Evolutionary conservation across 1,140 invertebrate genomes (phyloP), one percentile per base, ranked within the genome.

Genomic region (Leptopilina clavipes): DNA sequence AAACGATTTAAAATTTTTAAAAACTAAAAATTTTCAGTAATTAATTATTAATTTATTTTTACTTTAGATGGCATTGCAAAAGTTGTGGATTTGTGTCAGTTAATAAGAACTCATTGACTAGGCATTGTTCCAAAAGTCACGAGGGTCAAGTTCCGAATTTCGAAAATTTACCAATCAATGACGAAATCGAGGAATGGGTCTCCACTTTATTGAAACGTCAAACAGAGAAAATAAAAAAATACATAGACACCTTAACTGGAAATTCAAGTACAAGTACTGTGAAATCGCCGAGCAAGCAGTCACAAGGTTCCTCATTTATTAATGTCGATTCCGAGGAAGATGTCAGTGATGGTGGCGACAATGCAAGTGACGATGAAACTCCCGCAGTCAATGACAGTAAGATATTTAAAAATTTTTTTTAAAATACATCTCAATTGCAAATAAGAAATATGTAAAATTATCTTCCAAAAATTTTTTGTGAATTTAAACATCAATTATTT

Each of bases 111-210:
- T 72, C 79, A 10, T 72, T 89, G 17, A 31, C 84, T 7, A 89
- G 89, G 54, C 90, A 91, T 65, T 84, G 85, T 48, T 43, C 9
- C 5, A 89, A 84, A 78, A 77, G 72, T 31, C 90, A 91, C 73
- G 73, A 81, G 11, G 75, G 81, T 12, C 76, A 86, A 45, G 74
- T 76, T 44, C 31, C 74, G 0, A 82, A 83, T 19, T 78, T 79
- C 10, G 79, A 77, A 40, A 71, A 82, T 43, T 74, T 90, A 10
- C 81, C 86, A 10, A 82, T 87, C 2, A 81, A 91, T 70, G 44
- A 82, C 11, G 76, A 84, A 6, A 82, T 88, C 44, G 90, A 91
- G 75, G 78, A 83, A 37, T 91, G 90, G 90, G 90, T 89, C 31
- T 54, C 44, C 0, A 82, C 78, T 25, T 74, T 89, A 18, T 71